A percentile compares a stretch with the other conserved stretches of the same genome.
These are phyloP conservation scores for Podarcis lilfordi DNA, from an alignment of 2,797 vertebrate genomes.

Conservation along the genomic window DNA sequence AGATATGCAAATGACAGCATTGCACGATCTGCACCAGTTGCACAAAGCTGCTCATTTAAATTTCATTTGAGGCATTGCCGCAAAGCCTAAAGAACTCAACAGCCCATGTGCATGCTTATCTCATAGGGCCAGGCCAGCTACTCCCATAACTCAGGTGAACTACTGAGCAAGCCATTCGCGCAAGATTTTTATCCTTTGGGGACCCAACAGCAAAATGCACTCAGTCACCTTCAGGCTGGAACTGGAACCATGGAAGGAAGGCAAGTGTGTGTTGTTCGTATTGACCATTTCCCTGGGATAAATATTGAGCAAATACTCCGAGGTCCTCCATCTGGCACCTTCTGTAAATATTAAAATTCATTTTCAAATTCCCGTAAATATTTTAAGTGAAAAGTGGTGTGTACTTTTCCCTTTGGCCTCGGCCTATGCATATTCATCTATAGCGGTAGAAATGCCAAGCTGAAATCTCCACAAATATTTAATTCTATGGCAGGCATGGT, in stretches of 20 bases:
- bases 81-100: not conserved
- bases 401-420: constrained; percentile 7
- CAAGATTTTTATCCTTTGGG: not conserved
- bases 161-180: not conserved
- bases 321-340: constrained; percentile 22
- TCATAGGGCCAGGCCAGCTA: not conserved
- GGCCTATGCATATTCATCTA: constrained; percentile 1
- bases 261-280: not conserved
- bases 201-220: not conserved
- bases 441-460: constrained; percentile 14
- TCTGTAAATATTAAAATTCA: constrained; percentile 28
- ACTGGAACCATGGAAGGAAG: not conserved
- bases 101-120: not conserved
- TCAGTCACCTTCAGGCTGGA: not conserved
- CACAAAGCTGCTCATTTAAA: not conserved
- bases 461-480: constrained; percentile 34
- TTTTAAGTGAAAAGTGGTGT: constrained; percentile 17
- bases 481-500: not conserved
- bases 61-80: not conserved
- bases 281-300: not conserved
- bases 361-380: constrained; percentile 30
- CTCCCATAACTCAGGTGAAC: not conserved
- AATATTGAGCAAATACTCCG: not conserved
- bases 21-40: not conserved
- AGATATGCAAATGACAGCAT: not conserved